Evolutionary conservation across 2,113 vertebrate genomes (phyloP).

Genomic region (Triplophysa rosa): DNA sequence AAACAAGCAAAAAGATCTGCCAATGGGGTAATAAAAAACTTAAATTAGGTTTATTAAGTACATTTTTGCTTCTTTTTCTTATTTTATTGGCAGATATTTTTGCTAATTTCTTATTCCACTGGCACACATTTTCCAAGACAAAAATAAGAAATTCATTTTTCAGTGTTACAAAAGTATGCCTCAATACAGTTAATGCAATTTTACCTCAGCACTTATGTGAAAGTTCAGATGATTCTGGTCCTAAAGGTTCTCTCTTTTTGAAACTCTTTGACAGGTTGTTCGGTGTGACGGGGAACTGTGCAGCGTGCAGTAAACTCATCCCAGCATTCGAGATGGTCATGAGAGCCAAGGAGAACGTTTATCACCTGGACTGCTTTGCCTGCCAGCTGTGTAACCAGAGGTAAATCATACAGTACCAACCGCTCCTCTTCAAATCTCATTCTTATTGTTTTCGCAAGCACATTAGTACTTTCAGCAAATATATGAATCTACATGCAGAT

Average conservation of each 20-base stretch:
- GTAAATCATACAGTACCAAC: slow-evolving; percentile 72
- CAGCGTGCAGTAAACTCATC: slow-evolving; percentile 97
- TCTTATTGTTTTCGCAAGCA: background rate
- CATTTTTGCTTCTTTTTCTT: too few species aligned
- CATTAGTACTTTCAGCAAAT: background rate
- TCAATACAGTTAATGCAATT: background rate
- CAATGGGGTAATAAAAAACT: too few species aligned
- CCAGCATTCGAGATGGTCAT: slow-evolving; percentile 99
- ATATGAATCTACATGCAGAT: background rate
- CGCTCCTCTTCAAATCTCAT: background rate
- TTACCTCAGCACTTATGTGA: background rate
- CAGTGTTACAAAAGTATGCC: too few species aligned
- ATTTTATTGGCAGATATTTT: too few species aligned
- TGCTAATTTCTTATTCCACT: too few species aligned
- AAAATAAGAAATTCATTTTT: too few species aligned
- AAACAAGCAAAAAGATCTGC: too few species aligned
- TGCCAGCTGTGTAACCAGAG: slow-evolving; percentile 99
- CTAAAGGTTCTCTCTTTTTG: background rate
- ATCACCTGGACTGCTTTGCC: slow-evolving; percentile 98
- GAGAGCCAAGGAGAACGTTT: slow-evolving; percentile 98
- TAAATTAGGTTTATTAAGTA: too few species aligned
- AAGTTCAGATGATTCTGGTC: slow-evolving; percentile 2
- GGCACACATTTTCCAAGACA: too few species aligned
- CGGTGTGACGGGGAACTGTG: slow-evolving; percentile 96
- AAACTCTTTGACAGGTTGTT: slow-evolving; percentile 83